Percentiles rank a stretch among this genome's conserved stretches.
These are phyloP conservation scores for Gasterosteus aculeatus DNA, from an alignment of 2,113 vertebrate genomes.

Conservation along the genomic window DNA sequence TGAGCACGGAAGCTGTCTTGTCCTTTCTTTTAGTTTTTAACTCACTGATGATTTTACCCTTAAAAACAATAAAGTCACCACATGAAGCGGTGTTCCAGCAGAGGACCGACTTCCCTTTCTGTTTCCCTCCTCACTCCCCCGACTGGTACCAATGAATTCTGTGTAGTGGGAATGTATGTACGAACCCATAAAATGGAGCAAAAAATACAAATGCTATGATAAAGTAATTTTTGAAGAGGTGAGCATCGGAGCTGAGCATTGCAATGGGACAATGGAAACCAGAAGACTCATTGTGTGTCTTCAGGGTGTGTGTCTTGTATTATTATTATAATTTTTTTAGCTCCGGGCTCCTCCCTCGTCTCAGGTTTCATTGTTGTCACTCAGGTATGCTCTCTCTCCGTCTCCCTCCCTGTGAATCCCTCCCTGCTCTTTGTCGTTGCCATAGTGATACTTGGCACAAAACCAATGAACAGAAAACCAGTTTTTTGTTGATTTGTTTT, in stretches of 20 bases:
- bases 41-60: not conserved
- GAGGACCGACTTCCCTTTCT: constrained; percentile 17
- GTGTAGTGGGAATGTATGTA: not conserved
- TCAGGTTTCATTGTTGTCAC: constrained; percentile 59
- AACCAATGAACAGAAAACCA: constrained; percentile 31
- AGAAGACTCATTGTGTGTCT: not conserved
- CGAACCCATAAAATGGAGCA: not conserved
- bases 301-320: not conserved
- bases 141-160: too few species aligned
- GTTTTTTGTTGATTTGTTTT: constrained; percentile 48
- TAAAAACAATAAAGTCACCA: not conserved
- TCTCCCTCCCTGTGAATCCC: not conserved
- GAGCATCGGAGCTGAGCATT: not conserved
- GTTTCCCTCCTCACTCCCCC: not conserved
- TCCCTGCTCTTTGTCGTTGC: constrained; percentile 17
- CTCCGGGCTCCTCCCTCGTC: constrained; percentile 10
- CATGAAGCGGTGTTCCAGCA: not conserved
- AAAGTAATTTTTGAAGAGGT: not conserved
- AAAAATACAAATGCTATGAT: not conserved
- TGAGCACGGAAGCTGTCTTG: not conserved
- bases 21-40: not conserved
- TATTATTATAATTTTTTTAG: not conserved
- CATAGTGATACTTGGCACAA: constrained; percentile 8
- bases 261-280: not conserved
- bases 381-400: constrained; percentile 39